A percentile compares a stretch with the other conserved stretches of the same genome.
Evolutionary conservation across 2,797 vertebrate species (phyloP).

Genomic region (Pyrocephalus nanus): DNA sequence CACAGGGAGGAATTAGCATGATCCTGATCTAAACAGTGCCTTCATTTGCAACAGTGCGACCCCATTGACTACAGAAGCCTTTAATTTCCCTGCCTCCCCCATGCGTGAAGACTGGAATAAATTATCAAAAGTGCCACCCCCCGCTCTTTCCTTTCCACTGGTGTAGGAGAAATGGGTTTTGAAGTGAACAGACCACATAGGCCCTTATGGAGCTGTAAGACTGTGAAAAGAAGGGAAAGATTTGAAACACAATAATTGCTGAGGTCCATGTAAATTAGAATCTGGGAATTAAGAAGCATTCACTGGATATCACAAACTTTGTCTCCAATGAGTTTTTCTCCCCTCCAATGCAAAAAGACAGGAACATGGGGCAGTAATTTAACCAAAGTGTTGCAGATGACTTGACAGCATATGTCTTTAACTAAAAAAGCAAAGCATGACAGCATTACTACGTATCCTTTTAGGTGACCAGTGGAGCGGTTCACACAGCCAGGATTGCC

Average conservation of each 20-base stretch:
- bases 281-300: not conserved
- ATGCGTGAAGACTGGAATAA: not conserved
- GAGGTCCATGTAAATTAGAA: not conserved
- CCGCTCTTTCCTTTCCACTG: not conserved
- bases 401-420: not conserved
- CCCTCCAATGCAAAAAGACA: not conserved
- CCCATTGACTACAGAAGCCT: slow-evolving; percentile 12
- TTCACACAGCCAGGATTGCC: not conserved
- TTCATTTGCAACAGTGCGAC: not conserved
- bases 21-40: not conserved
- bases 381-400: not conserved
- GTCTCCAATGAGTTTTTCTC: not conserved
- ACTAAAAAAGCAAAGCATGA: not conserved
- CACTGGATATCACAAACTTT: not conserved
- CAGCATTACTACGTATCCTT: not conserved
- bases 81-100: not conserved
- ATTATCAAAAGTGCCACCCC: not conserved
- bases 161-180: not conserved
- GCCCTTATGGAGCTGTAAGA: not conserved
- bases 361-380: not conserved
- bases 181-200: not conserved
- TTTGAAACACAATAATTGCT: not conserved
- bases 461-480: not conserved
- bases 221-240: not conserved
- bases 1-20: slow-evolving; percentile 24